Conservation (phyloP, 2,113 vertebrate species). For the Mandrillus leucophaeus region DNA sequence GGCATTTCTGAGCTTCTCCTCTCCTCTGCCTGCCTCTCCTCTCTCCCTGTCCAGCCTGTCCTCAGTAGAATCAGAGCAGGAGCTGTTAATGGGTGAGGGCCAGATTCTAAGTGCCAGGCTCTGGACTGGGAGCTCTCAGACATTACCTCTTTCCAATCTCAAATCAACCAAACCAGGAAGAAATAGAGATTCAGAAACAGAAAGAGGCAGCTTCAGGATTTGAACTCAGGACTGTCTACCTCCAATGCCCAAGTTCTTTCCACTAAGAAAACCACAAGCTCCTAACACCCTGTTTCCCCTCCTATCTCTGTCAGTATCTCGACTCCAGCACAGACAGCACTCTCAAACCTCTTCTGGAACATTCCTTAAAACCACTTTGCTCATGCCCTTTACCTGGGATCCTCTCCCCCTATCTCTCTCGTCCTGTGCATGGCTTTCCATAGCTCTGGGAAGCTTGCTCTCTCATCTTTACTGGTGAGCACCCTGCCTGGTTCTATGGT, state of each 20-base stretch:
- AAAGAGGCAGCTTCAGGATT: neutral
- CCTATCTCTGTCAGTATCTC: neutral
- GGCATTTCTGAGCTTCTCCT: rapidly evolving
- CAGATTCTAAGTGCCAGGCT: neutral
- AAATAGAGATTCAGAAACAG: neutral
- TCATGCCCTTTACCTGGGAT: neutral
- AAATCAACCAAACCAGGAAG: neutral
- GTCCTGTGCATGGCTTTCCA: neutral
- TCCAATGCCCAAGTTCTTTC: neutral
- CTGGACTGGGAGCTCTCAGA: neutral
- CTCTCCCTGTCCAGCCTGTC: neutral
- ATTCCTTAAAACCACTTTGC: neutral
- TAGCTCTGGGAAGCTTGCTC: neutral
- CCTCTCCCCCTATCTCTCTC: neutral
- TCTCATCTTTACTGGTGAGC: neutral
- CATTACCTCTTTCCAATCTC: neutral
- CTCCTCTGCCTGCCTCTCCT: neutral
- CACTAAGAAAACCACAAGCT: neutral
- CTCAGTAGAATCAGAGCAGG: neutral
- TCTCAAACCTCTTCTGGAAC: neutral
- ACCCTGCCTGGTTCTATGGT: neutral
- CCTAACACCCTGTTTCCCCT: neutral
- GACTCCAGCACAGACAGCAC: too few species aligned
- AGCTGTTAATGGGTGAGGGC: neutral
- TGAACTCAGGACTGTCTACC: neutral